Base-by-base conservation (phyloP, 2,888 invertebrate species). In the Trimorus sp. region DNA sequence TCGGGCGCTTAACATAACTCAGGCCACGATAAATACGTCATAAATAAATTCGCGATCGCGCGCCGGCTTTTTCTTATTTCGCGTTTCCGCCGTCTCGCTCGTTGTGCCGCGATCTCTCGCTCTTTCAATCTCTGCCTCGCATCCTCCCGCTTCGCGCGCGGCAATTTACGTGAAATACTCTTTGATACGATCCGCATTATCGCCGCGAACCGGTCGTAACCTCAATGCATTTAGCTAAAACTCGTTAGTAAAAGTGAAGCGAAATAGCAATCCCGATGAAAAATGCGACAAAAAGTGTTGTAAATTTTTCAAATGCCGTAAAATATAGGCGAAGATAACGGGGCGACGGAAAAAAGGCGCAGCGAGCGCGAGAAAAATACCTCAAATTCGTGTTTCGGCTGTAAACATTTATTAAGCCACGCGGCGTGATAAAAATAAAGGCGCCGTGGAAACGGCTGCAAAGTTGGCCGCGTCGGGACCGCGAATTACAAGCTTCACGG, bases 1-100 rank as follows among this genome's bases (percentile, higher is more conserved):
- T 82, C 79, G 75, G 69, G 77, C 82, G 85, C 85, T 85, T 83
- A 87, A 86, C 85, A 87, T 85, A 86, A 85, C 84, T 86, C 84
- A 85, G 62, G 79, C 71, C 69, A 59, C 79, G 84, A 87, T 85
- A 86, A 86, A 83, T 86, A 79, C 70, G 79, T 70, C 77, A 84
- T 84, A 84, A 83, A 84, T 86, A 84, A 84, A 84, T 80, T 79
- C 68, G 74, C 74, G 68, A 79, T 79, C 58, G 74, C 69, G 36
- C 63, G 59, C 60, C 49, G 59, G 70, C 58, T 56, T 71, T 77
- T 71, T 78, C 69, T 82, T 70, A 45, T 62, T 63, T 77, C 38
- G 40, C 73, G 60, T 66, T 79, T 74, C 63, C 63, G 56, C 66
- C 15, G 62, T 71, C 59, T 59, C 38, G 37, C 73, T 48, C 45